Evolutionary conservation across 2,113 vertebrate genomes (phyloP).

Genomic region (Echinops telfairi): DNA sequence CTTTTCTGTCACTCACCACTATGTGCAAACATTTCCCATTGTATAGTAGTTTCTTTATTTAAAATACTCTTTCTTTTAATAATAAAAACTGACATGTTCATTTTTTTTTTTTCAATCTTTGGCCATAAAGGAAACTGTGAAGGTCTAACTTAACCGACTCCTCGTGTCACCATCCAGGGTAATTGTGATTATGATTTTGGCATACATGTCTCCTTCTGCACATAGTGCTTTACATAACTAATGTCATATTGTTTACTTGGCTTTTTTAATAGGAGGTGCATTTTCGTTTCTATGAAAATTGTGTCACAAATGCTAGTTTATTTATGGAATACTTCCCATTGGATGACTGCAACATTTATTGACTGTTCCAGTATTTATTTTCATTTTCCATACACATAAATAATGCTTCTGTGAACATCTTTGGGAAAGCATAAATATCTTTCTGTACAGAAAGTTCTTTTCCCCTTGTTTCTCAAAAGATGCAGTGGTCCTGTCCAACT

Average conservation of each 20-base stretch:
- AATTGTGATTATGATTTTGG: neutral
- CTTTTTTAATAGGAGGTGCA: neutral
- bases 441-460: neutral
- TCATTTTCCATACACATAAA: slow-evolving; percentile 15
- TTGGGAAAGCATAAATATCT: slow-evolving; percentile 24
- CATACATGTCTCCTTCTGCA: neutral
- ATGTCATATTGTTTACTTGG: neutral
- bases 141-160: slow-evolving; percentile 8
- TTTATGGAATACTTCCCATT: neutral
- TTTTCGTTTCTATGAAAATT: neutral
- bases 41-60: slow-evolving; percentile 4
- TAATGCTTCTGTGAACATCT: slow-evolving; percentile 4
- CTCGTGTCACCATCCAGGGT: neutral
- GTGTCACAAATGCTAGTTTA: slow-evolving; percentile 3
- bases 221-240: neutral
- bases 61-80: neutral
- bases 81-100: neutral
- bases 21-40: slow-evolving; percentile 14
- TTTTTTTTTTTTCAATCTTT: slow-evolving; percentile 37
- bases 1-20: neutral
- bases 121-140: slow-evolving; percentile 8
- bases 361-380: neutral
- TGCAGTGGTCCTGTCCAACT: neutral
- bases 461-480: slow-evolving; percentile 19
- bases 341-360: neutral